Evolutionary conservation across 2,113 vertebrate species (phyloP).

Genomic region (Globicephala melas): DNA sequence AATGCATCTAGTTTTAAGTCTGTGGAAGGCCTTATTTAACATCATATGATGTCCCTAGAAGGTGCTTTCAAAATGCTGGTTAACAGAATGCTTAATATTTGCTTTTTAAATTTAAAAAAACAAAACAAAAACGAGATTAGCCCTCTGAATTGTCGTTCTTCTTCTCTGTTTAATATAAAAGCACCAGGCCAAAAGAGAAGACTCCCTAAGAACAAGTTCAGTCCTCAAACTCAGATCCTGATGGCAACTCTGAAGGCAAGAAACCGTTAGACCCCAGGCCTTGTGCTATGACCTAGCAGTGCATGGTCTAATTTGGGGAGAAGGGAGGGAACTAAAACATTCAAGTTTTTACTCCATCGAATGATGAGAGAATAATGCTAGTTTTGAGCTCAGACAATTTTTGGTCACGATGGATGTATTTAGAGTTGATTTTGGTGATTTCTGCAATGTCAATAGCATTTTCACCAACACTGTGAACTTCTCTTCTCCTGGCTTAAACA

Average conservation of each 20-base stretch:
- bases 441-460: neutral
- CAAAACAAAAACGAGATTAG: too few relatives aligned
- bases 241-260: neutral
- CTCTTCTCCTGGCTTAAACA: neutral
- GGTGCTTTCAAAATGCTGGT: too few relatives aligned
- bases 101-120: too few relatives aligned
- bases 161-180: neutral
- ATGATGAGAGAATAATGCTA: neutral
- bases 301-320: too few relatives aligned
- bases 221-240: neutral
- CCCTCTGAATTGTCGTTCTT: neutral
- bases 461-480: neutral
- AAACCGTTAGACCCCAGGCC: accelerated
- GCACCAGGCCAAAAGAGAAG: neutral
- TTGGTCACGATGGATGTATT: neutral
- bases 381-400: neutral
- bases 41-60: too few relatives aligned
- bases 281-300: accelerated
- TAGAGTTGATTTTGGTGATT: neutral
- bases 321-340: neutral
- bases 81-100: too few relatives aligned
- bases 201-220: neutral
- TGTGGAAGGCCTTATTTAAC: too few relatives aligned
- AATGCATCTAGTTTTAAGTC: too few relatives aligned
- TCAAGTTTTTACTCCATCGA: neutral